A percentile compares a stretch with the other conserved stretches of the same genome.
Conservation (phyloP, 2,113 vertebrate species). For the Lipotes vexillifer region DNA sequence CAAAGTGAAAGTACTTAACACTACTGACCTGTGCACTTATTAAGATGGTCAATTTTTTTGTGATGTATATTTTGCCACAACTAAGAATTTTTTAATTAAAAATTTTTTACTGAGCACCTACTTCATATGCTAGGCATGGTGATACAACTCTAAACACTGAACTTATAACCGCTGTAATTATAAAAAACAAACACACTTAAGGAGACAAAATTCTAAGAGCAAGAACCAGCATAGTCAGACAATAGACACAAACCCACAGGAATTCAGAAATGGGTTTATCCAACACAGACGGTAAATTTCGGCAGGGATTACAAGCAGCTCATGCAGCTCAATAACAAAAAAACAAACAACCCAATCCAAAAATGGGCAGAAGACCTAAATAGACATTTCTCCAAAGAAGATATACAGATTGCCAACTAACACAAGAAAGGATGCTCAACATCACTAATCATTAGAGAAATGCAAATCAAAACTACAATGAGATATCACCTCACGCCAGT, state of each 20-base stretch:
- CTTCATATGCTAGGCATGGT: neutral
- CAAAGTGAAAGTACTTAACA: neutral
- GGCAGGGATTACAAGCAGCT: neutral
- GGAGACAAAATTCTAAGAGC: neutral
- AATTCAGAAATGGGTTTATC: neutral
- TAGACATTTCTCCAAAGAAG: too few species aligned
- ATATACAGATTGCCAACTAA: too few species aligned
- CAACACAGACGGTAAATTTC: neutral
- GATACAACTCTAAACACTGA: neutral
- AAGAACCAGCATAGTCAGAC: neutral
- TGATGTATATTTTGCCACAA: neutral
- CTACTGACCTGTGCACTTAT: neutral
- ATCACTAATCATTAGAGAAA: too few species aligned
- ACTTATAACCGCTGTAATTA: neutral
- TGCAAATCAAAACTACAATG: too few species aligned
- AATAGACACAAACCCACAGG: neutral
- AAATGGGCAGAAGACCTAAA: too few species aligned
- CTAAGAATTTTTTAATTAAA: neutral
- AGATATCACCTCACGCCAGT: too few species aligned
- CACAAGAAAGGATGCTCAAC: too few species aligned
- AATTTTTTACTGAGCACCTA: neutral
- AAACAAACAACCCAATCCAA: too few species aligned
- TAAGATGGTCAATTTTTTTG: neutral
- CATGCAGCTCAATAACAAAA: too few species aligned
- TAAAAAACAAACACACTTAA: neutral